phyloP scores from a whole-genome alignment of 92 coral and sea anemone genomes.

The Bergia sp. region DNA sequence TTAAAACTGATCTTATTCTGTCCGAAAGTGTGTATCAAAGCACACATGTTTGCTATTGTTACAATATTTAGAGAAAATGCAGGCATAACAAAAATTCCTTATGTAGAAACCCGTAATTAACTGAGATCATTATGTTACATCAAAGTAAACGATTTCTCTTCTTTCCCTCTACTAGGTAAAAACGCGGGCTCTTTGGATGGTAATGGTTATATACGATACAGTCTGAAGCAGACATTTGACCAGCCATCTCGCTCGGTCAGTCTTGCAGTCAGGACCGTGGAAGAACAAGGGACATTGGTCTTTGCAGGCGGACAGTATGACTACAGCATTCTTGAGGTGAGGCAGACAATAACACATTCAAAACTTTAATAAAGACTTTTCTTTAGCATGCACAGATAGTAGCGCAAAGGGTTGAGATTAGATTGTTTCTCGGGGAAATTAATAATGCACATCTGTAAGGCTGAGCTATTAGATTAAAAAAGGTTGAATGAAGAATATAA shows the following conservation, averaged over 20 bases:
- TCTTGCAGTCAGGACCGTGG: slow-evolving; percentile 87
- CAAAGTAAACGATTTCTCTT: background rate
- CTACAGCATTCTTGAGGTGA: slow-evolving; percentile 93
- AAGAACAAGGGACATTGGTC: slow-evolving; percentile 91
- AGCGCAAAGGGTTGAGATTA: too few species aligned
- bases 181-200: slow-evolving; percentile 80
- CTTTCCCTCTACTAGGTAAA: slow-evolving; percentile 51
- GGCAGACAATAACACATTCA: background rate
- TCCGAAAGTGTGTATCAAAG: too few species aligned
- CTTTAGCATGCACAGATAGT: too few species aligned
- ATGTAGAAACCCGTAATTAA: background rate
- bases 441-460: too few species aligned
- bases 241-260: slow-evolving; percentile 92
- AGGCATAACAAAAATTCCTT: background rate
- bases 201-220: slow-evolving; percentile 79
- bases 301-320: slow-evolving; percentile 94
- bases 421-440: too few species aligned
- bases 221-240: slow-evolving; percentile 75
- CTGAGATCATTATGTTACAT: background rate
- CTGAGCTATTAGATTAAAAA: too few species aligned
- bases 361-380: too few species aligned
- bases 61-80: too few species aligned
- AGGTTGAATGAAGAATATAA: too few species aligned
- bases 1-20: too few species aligned
- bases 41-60: background rate